A percentile compares a stretch with the other conserved stretches of the same genome.
phyloP scores from a whole-genome alignment of 2,888 invertebrate genomes.

The Saturnia japonica region DNA sequence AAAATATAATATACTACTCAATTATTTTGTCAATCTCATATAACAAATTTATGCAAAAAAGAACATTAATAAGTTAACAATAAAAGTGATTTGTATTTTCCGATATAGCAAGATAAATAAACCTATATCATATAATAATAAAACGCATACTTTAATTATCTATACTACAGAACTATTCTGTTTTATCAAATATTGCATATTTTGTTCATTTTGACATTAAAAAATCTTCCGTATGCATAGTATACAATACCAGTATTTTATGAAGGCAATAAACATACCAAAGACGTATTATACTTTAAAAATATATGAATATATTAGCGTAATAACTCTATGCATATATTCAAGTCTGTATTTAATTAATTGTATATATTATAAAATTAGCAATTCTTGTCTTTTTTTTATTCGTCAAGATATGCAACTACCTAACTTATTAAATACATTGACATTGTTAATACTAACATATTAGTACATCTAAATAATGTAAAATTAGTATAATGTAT shows the following conservation, averaged over 20 bases:
- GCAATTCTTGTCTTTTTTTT: no score
- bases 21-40: background rate
- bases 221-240: background rate
- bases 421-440: no score
- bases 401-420: no score
- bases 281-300: background rate
- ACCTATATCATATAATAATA: no score
- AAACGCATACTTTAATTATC: no score
- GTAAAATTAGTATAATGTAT: no score
- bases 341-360: no score
- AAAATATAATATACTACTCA: background rate
- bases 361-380: no score
- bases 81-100: background rate
- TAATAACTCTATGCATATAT: no score
- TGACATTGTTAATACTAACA: no score
- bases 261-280: background rate
- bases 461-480: no score
- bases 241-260: background rate
- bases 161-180: background rate
- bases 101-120: background rate
- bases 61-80: background rate
- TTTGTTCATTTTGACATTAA: background rate
- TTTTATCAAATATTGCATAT: background rate
- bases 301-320: background rate
- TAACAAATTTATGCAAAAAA: background rate